A percentile compares a stretch with the other conserved stretches of the same genome.
Evolutionary conservation across 2,888 invertebrate species (phyloP).

Genomic region (Magallana nippona): DNA sequence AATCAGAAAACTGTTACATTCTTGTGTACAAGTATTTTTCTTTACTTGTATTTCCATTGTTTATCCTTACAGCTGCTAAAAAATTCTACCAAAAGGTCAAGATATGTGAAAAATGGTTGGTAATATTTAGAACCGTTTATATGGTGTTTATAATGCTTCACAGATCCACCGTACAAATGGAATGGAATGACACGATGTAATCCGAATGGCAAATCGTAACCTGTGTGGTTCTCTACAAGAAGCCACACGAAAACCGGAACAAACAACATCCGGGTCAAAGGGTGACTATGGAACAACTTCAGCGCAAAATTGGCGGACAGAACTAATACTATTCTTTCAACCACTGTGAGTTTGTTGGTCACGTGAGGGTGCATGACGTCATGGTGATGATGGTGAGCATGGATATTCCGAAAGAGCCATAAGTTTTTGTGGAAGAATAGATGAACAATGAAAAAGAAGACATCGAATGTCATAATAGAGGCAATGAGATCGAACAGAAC

Average conservation of each 20-base stretch:
- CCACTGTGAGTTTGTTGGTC: conserved; percentile 71
- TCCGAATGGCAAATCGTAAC: conserved; percentile 75
- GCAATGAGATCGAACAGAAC: conserved; percentile 63
- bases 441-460: conserved; percentile 70
- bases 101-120: conserved; percentile 74
- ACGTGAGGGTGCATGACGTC: conserved; percentile 69
- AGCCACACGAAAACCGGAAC: conserved; percentile 70
- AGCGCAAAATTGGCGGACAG: conserved; percentile 73
- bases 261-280: conserved; percentile 70
- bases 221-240: conserved; percentile 73
- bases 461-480: conserved; percentile 70
- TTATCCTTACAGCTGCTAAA: too few species aligned
- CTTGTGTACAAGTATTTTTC: conserved; percentile 1
- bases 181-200: conserved; percentile 70
- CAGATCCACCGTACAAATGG: conserved; percentile 67
- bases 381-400: conserved; percentile 73
- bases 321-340: conserved; percentile 67
- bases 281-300: conserved; percentile 69
- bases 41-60: not conserved
- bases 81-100: conserved; percentile 60
- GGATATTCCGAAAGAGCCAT: conserved; percentile 70
- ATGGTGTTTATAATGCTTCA: conserved; percentile 72
- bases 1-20: too few species aligned
- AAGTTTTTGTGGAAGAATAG: conserved; percentile 66
- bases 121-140: conserved; percentile 66